Base-by-base conservation (phyloP, 2,888 invertebrate genomes). In the Seira ritae region DNA sequence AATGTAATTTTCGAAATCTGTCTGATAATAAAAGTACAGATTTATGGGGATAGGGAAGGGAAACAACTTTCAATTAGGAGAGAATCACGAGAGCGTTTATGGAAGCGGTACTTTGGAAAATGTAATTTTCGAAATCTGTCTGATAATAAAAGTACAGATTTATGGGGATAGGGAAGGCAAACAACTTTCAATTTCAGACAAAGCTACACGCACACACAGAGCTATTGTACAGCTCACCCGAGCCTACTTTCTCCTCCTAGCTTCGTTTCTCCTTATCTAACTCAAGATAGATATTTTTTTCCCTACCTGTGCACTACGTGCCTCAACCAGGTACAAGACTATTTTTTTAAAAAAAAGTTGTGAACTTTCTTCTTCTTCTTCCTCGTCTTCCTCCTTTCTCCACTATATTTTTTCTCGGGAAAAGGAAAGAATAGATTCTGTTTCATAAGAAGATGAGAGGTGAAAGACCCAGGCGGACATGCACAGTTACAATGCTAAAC, bases 261-360 rank as follows among this genome's bases (percentile, higher is more conserved):
- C 66, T 60, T 86, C 55, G 84, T 84, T 71, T 74, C 31, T 15
- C 46, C 73, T 10, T 83, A 84, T 71, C 84, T 83, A 66, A 31
- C 75, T 15, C 65, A 77, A 4, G 37, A 73, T 12, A 77, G 8
- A 31, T 8, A 31, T 31, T 31, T 31, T 8, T 42, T 19, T 19
- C 55, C 55, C 55, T 22, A 55, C 50, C 73, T 46, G 20, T 22
- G 50, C 15, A 15, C 50, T 50, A 50, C 50, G 50, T 50, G 50
- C 50, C 12, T 15, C 15, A 50, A 15, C 50, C 17, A 50, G 50
- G 50, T 50, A 50, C 50, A 50, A 12, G 31, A 31, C 2, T 2
- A 31, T 8, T 31, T 2, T 50, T 50, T 50, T 50, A 50, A 50
- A 50, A 50, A 50, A 50, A 50, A 50, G 50, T 50, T 50, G 50